Base-by-base conservation (phyloP, 2,888 invertebrate genomes). In the Notodonta dromedarius region DNA sequence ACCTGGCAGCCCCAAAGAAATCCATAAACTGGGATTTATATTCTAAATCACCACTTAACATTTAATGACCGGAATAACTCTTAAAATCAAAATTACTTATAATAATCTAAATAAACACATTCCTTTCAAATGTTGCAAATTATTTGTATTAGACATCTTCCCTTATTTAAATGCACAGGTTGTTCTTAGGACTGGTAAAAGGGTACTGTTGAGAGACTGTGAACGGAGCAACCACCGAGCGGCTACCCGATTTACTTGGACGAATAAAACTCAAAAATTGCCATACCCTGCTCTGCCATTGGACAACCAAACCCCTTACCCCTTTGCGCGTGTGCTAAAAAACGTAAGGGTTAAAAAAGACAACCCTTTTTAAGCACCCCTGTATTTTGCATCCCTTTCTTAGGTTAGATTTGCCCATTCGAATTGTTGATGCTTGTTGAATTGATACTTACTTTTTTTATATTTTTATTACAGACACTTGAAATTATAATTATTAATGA, bases 271-370 rank as follows among this genome's bases (percentile, higher is more conserved):
- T 86, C 84, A 87, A 91, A 88, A 76, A 71, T 82, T 80, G 70
- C 63, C 71, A 80, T 85, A 82, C 78, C 73, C 86, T 83, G 84
- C 75, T 69, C 79, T 91, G 82, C 86, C 66, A 93, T 93, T 93
- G 93, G 93, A 83, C 81, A 84, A 81, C 76, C 80, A 44, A 81
- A 78, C 71, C 85, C 87, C 87, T 81, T 86, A 84, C 87, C 85
- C 87, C 79, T 86, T 86, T 93, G 93, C 92, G 93, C 92, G 83
- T 93, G 93, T 93, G 92, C 91, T 89, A 92, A 93, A 91, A 90
- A 90, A 87, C 60, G 76, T 86, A 92, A 91, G 93, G 94, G 92
- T 91, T 91, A 87, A 87, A 87, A n/a, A 82, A 85, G 14, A 80
- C 76, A 89, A 90, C 91, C 93, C 86, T 88, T 91, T 90, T 86